Evolutionary conservation across 2,797 vertebrate species (phyloP).

Genomic region (Hippoglossus hippoglossus): DNA sequence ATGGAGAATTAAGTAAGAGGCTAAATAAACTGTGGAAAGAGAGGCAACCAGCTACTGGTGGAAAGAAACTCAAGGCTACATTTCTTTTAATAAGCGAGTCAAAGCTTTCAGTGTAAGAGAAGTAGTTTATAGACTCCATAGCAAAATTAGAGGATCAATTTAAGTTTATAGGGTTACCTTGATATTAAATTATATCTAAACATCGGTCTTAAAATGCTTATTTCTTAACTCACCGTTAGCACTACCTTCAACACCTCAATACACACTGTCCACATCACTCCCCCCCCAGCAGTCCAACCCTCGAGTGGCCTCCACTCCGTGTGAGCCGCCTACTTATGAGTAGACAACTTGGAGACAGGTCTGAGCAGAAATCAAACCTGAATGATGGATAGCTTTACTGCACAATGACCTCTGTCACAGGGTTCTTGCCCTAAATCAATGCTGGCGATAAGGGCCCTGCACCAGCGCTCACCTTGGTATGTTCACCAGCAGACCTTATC

Average conservation of each 20-base stretch:
- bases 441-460: conserved; percentile 84
- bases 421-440: conserved; percentile 85
- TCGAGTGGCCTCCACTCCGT: conserved; percentile 38
- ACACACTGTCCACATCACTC: conserved; percentile 18
- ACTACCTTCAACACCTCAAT: background rate
- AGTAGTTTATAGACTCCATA: conserved; percentile 24
- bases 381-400: conserved; percentile 84
- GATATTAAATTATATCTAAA: conserved; percentile 1
- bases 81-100: conserved; percentile 11
- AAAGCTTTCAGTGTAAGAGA: conserved; percentile 29
- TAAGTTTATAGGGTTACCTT: conserved; percentile 12
- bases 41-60: conserved; percentile 23
- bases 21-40: conserved; percentile 49
- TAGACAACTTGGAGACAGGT: conserved; percentile 84
- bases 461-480: conserved; percentile 84
- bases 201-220: background rate
- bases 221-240: conserved; percentile 12
- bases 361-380: conserved; percentile 81
- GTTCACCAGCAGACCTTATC: conserved; percentile 85
- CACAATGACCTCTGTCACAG: conserved; percentile 86
- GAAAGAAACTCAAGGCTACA: conserved; percentile 20
- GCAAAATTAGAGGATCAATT: conserved; percentile 26
- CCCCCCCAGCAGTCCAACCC: conserved; percentile 28
- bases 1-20: conserved; percentile 34
- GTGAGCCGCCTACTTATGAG: conserved; percentile 52